Evolutionary conservation across 2,113 vertebrate genomes (phyloP), one percentile per base, ranked within the genome.

Genomic region (Meleagris gallopavo): DNA sequence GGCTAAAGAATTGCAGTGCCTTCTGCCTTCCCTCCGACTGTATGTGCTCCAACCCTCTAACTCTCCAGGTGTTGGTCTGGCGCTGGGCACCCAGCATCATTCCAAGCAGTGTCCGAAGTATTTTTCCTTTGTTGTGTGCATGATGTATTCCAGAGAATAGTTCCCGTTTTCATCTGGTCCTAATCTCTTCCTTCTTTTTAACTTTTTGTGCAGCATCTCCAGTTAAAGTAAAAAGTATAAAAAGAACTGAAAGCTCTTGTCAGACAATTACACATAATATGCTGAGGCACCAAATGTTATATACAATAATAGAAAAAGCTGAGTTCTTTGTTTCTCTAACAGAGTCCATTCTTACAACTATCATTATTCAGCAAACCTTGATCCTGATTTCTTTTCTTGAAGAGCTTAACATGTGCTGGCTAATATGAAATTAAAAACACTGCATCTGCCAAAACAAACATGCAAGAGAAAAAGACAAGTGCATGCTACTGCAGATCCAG

Each of bases 41-140:
- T 27, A 7, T 34, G 0, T 0, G 2, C 9, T 61, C 5, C 60
- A 81, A 12, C 22, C 67, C 46, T 6, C 1, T 13, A 32, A 0
- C 11, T 83, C 4, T 2, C 45, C 69, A 5, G 0, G 1, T 6
- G 0, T 9, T 15, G 17, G 22, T 58, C 62, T 67, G 79, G 43
- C 29, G 6, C 16, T 9, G 21, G 30, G 17, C 83, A 82, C 19
- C 11, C 40, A n/a, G 29, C 6, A 2, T 36, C 2, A 2, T 20
- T 86, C 22, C 64, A 34, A 16, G n/a, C 50, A 50, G 16, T 0
- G 15, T 21, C 55, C 46, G 2, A 2, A 4, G 43, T 16, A 20
- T 57, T 65, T 61, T 54, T 57, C 3, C 50, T 88, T 8, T 69
- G 48, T 41, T 73, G n/a, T 13, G 21, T 74, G 46, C n/a, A 22